Base-by-base conservation (phyloP, 2,888 invertebrate genomes). In the Peribatodes rhomboidaria region DNA sequence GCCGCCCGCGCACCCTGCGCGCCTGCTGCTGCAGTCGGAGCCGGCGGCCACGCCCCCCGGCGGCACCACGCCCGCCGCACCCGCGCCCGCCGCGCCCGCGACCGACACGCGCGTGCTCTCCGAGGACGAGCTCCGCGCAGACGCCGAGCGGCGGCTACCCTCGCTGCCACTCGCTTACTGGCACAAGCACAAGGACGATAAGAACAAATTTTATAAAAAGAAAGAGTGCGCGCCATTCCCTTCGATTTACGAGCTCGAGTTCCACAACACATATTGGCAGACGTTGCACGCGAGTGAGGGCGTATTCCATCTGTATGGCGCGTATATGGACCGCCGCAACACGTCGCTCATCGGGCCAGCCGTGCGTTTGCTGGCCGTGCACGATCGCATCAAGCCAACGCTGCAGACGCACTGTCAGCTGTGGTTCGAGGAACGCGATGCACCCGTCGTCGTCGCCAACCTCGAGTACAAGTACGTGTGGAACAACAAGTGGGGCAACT, bases 181-280 rank as follows among this genome's bases (percentile, higher is more conserved):
- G 97, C 96, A 96, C 83, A 95, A 95, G 73, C 96, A 96, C 83
- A 97, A 96, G 82, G 96, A 97, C 82, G 96, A 97, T 83, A 96
- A 96, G 86, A 95, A 95, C 72, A 94, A 95, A 66, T 93, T 84
- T 76, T 86, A 86, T 79, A 94, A 94, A 81, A 96, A 96, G 86
- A 95, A 95, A 75, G 95, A 95, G 65, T 98, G 98, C 89, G 97
- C 97, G 64, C 95, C 96, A 72, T 97, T 97, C 85, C 98, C 98
- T 0, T 97, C 96, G 65, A 96, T 98, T 74, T 98, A 97, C 88
- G 98, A 98, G 80, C 92, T 98, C 69, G 97, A 98, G 85, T 98
- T 98, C 92, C 98, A 98, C 90, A 98, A 98, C 84, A 95, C 97
- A 59, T 98, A 98, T 87, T 98, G 98, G 98, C 98, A 98, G 90